Percentiles rank a stretch among this genome's conserved stretches.
These are phyloP conservation scores for Smittia sp. DNA, from an alignment of 2,888 invertebrate species.

Conservation along the genomic window DNA sequence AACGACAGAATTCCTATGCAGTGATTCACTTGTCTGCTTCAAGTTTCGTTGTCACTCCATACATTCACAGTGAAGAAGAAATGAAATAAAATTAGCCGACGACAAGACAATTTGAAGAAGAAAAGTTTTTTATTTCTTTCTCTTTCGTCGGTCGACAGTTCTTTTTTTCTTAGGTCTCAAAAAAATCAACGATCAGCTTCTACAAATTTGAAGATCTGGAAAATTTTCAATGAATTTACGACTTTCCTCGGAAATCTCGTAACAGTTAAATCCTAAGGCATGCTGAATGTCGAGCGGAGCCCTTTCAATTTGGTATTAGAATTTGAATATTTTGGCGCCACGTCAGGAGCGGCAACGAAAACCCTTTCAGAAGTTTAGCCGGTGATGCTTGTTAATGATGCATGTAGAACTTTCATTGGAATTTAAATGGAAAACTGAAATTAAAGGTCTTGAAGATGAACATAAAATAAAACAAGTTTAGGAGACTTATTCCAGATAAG, in stretches of 20 bases:
- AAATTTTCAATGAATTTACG: conserved; percentile 9
- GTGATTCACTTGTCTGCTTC: conserved; percentile 26
- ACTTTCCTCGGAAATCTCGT: background rate
- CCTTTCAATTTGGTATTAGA: background rate
- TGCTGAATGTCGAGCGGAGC: no score
- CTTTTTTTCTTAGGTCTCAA: background rate
- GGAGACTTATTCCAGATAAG: conserved; percentile 33
- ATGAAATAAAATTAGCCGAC: conserved; percentile 34
- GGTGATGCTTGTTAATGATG: background rate
- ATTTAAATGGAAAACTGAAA: conserved; percentile 39
- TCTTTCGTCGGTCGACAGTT: background rate
- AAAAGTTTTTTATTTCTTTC: no score
- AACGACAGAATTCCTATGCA: conserved; percentile 23
- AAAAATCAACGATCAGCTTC: background rate
- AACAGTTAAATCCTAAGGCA: no score
- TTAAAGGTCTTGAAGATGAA: background rate
- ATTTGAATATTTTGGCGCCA: conserved; percentile 39
- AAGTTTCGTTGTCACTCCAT: conserved; percentile 35
- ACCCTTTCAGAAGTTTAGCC: background rate
- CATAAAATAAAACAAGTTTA: conserved; percentile 34
- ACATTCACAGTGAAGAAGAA: conserved; percentile 15
- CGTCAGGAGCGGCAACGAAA: background rate
- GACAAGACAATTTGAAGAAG: conserved; percentile 7
- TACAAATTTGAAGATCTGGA: background rate
- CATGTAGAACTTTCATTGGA: conserved; percentile 19